Evolutionary conservation across 2,113 vertebrate species (phyloP).

Genomic region (Puma concolor): DNA sequence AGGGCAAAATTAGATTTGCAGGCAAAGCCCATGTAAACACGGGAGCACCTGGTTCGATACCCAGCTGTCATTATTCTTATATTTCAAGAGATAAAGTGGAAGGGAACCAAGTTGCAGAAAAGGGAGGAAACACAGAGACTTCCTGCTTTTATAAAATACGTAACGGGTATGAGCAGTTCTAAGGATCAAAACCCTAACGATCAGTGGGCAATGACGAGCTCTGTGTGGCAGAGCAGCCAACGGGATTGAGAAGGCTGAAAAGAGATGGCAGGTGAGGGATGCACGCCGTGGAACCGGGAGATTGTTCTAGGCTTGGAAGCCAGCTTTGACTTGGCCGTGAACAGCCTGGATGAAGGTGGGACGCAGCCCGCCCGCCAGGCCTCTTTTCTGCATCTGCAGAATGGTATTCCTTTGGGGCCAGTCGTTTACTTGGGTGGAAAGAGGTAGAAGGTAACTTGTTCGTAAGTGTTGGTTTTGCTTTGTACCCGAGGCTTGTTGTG

Average conservation of each 20-base stretch:
- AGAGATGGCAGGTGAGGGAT: not conserved
- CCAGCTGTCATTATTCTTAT: not conserved
- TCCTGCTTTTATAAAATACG: not conserved
- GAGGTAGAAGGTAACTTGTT: constrained; percentile 15
- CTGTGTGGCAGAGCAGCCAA: not conserved
- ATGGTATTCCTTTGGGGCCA: not conserved
- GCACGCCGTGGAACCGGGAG: not conserved
- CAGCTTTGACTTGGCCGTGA: not conserved
- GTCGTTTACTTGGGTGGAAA: not conserved
- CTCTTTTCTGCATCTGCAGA: not conserved
- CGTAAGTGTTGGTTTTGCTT: not conserved
- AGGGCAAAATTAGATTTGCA: not conserved
- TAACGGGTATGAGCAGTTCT: not conserved
- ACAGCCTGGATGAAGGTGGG: not conserved
- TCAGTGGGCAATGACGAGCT: not conserved
- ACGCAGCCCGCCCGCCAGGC: not conserved
- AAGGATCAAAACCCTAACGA: not conserved
- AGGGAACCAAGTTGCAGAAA: constrained; percentile 1
- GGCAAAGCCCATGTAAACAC: not conserved
- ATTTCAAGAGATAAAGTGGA: constrained; percentile 16
- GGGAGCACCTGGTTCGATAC: not conserved
- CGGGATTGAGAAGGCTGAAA: not conserved
- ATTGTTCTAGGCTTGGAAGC: not conserved
- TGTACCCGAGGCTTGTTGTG: not conserved
- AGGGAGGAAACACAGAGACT: not conserved